Percentiles rank a stretch among this genome's conserved stretches.
phyloP scores from a whole-genome alignment of 1,140 invertebrate genomes.

The Coelopa frigida region DNA sequence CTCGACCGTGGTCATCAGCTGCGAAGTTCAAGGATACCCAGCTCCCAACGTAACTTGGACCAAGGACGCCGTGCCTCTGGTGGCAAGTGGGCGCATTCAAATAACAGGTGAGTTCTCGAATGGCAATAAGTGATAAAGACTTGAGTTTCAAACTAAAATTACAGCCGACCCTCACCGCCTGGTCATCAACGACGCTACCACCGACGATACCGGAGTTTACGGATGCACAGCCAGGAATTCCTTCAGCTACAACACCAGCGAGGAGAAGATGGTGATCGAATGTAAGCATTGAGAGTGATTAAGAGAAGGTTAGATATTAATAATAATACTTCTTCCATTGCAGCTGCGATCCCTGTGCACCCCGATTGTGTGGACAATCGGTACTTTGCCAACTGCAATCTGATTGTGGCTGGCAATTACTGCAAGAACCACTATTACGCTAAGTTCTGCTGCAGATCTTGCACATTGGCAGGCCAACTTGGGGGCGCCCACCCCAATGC shows the following conservation, averaged over 20 bases:
- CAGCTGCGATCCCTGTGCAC: slow-evolving; percentile 62
- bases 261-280: slow-evolving; percentile 59
- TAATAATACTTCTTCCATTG: slow-evolving; percentile 19
- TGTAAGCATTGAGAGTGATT: slow-evolving; percentile 48
- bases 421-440: slow-evolving; percentile 84
- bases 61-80: slow-evolving; percentile 56
- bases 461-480: slow-evolving; percentile 73
- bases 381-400: slow-evolving; percentile 80
- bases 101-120: slow-evolving; percentile 24
- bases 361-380: slow-evolving; percentile 76
- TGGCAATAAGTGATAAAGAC: neutral
- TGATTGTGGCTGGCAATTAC: slow-evolving; percentile 75
- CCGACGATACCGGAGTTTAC: slow-evolving; percentile 68
- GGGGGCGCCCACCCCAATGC: slow-evolving; percentile 32
- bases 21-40: slow-evolving; percentile 70
- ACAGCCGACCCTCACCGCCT: slow-evolving; percentile 54
- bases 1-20: slow-evolving; percentile 61
- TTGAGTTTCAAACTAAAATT: neutral
- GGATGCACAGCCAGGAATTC: slow-evolving; percentile 69
- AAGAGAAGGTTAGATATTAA: neutral
- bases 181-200: slow-evolving; percentile 54
- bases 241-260: slow-evolving; percentile 55
- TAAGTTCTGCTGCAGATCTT: slow-evolving; percentile 88
- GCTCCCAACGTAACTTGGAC: slow-evolving; percentile 67
- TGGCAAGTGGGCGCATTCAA: slow-evolving; percentile 27